A percentile compares a stretch with the other conserved stretches of the same genome.
These are phyloP conservation scores for Stenopsyche tienmushanensis DNA, from an alignment of 1,140 invertebrate genomes.

Conservation along the genomic window DNA sequence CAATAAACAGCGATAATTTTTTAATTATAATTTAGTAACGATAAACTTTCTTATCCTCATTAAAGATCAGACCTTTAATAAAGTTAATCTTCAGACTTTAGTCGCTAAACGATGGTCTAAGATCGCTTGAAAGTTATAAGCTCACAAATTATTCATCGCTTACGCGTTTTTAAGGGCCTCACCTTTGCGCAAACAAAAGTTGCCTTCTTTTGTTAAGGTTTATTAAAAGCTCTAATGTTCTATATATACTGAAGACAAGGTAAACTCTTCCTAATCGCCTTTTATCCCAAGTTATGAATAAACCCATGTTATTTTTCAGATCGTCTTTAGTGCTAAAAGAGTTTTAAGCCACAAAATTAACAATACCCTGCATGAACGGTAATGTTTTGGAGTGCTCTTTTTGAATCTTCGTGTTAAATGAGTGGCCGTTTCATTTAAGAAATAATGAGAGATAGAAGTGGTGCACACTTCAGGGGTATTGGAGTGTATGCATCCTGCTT, in stretches of 20 bases:
- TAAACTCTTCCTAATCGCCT: too few relatives aligned
- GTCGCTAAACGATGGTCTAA: background rate
- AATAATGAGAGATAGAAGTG: background rate
- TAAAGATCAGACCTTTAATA: conserved; percentile 21
- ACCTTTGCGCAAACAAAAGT: background rate
- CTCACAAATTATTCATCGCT: conserved; percentile 8
- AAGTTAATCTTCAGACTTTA: background rate
- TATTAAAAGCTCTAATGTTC: too few relatives aligned
- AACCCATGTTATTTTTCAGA: too few relatives aligned
- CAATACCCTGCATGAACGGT: too few relatives aligned
- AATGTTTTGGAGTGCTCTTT: too few relatives aligned
- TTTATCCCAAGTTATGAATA: too few relatives aligned
- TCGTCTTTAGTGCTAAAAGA: too few relatives aligned
- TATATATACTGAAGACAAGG: too few relatives aligned
- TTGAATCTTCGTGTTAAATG: background rate
- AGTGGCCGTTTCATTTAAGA: background rate
- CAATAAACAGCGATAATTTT: background rate
- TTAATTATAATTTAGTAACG: conserved; percentile 6
- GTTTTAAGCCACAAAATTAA: too few relatives aligned
- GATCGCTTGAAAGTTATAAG: background rate
- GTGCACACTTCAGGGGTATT: too few relatives aligned
- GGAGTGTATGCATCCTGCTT: too few relatives aligned
- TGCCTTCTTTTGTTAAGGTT: background rate
- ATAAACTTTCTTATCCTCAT: background rate
- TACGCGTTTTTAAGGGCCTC: conserved; percentile 17